Conservation (phyloP, 1,140 invertebrate genomes). For the Macrostomum lignano region DNA sequence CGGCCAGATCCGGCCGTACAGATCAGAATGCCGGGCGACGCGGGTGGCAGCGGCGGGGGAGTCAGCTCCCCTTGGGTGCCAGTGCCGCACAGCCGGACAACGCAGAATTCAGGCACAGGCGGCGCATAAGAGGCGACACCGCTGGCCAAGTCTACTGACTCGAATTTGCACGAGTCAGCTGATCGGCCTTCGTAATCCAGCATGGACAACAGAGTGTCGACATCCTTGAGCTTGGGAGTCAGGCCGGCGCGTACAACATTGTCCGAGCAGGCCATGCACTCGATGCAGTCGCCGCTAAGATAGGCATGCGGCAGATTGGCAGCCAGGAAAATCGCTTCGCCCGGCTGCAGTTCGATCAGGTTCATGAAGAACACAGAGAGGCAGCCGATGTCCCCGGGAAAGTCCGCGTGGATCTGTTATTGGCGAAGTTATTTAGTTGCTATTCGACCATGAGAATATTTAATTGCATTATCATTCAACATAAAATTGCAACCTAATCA, state of each 20-base stretch:
- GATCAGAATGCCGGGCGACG: too few species aligned
- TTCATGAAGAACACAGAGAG: conserved; percentile 77
- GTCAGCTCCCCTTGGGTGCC: too few species aligned
- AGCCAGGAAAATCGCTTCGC: conserved; percentile 64
- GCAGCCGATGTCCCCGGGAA: conserved; percentile 70
- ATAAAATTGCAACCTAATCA: too few species aligned
- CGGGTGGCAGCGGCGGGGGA: too few species aligned
- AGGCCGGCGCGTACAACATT: conserved; percentile 84
- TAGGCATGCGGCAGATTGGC: conserved; percentile 88
- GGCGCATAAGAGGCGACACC: too few species aligned
- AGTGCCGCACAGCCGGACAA: too few species aligned
- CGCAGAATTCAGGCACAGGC: too few species aligned
- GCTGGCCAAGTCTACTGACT: too few species aligned
- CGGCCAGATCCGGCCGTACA: too few species aligned
- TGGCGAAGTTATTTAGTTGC: too few species aligned
- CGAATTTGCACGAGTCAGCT: conserved; percentile 2
- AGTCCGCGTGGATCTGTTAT: conserved; percentile 34
- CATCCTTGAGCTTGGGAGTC: conserved; percentile 77
- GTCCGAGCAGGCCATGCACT: conserved; percentile 94
- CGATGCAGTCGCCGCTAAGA: conserved; percentile 78
- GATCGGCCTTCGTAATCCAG: conserved; percentile 41
- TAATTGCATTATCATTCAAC: too few species aligned
- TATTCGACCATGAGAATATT: too few species aligned
- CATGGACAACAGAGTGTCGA: conserved; percentile 50
- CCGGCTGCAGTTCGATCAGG: conserved; percentile 47